phyloP scores from a whole-genome alignment of 2,888 invertebrate genomes.

The Listrodromus nycthemerus region DNA sequence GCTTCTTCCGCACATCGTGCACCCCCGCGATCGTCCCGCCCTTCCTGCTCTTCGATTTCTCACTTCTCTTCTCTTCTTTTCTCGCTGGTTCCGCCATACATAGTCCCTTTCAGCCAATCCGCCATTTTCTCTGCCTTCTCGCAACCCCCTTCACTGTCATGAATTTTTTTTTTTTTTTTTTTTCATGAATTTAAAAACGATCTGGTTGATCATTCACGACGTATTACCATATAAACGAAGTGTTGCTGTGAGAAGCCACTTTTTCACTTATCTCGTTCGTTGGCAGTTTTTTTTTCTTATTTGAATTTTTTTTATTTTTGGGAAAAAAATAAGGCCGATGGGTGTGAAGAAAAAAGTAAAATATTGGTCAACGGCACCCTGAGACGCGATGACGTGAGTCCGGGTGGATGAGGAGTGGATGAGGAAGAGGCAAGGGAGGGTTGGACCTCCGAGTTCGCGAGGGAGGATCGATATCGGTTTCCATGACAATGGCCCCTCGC shows the following conservation, averaged over 20 bases:
- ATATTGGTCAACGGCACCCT: constrained; percentile 25
- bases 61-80: constrained; percentile 43
- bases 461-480: constrained; percentile 82
- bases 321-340: background rate
- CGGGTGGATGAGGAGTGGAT: background rate
- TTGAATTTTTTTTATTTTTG: too few relatives aligned
- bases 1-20: constrained; percentile 42
- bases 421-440: constrained; percentile 30
- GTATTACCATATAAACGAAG: constrained; percentile 39
- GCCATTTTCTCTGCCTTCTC: constrained; percentile 51
- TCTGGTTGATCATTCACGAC: background rate
- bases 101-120: constrained; percentile 17
- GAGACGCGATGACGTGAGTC: constrained; percentile 33
- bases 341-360: background rate
- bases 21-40: background rate
- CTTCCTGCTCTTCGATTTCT: constrained; percentile 51
- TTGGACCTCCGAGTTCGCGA: constrained; percentile 59
- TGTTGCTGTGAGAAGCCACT: background rate
- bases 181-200: constrained; percentile 8
- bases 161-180: constrained; percentile 32
- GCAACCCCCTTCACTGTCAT: constrained; percentile 51
- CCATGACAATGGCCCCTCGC: constrained; percentile 81
- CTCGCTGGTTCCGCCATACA: constrained; percentile 19
- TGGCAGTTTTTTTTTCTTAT: background rate
- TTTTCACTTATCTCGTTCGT: constrained; percentile 15